These are phyloP conservation scores for Periparus ater DNA, from an alignment of 2,797 vertebrate species.

Conservation along the genomic window DNA sequence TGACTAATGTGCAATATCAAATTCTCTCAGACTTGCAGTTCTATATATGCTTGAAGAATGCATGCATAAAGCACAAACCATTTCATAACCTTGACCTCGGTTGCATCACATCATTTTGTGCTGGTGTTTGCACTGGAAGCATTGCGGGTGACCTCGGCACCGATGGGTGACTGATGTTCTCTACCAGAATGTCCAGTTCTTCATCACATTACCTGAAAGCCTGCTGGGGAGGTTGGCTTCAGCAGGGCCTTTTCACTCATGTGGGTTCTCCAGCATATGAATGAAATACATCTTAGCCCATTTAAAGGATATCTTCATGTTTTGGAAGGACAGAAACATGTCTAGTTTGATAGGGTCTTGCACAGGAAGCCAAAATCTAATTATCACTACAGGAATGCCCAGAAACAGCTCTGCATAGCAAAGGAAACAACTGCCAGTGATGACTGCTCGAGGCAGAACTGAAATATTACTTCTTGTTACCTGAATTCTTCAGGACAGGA, in stretches of 20 bases:
- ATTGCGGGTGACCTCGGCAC: background rate
- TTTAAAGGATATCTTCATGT: background rate
- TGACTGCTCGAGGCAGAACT: background rate
- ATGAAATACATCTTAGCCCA: background rate
- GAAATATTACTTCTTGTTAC: background rate
- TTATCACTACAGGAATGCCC: background rate
- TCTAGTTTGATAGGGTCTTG: background rate
- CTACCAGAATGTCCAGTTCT: background rate
- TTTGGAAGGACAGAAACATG: background rate
- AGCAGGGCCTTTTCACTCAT: background rate
- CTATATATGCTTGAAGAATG: conserved; percentile 24
- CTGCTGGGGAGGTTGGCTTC: background rate
- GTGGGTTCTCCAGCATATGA: background rate
- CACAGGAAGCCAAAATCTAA: background rate
- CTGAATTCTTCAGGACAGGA: background rate
- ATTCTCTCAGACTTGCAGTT: conserved; percentile 51
- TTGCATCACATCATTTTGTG: background rate
- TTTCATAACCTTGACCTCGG: conserved; percentile 43
- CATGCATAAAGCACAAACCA: background rate
- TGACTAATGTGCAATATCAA: conserved; percentile 58
- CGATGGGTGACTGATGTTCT: background rate
- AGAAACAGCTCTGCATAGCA: background rate
- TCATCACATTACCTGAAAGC: background rate
- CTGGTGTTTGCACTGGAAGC: background rate
- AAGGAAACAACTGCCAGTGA: background rate